Percentiles rank a stretch among this genome's conserved stretches.
These are phyloP conservation scores for Torymus texanus DNA, from an alignment of 2,888 invertebrate species.

Conservation along the genomic window DNA sequence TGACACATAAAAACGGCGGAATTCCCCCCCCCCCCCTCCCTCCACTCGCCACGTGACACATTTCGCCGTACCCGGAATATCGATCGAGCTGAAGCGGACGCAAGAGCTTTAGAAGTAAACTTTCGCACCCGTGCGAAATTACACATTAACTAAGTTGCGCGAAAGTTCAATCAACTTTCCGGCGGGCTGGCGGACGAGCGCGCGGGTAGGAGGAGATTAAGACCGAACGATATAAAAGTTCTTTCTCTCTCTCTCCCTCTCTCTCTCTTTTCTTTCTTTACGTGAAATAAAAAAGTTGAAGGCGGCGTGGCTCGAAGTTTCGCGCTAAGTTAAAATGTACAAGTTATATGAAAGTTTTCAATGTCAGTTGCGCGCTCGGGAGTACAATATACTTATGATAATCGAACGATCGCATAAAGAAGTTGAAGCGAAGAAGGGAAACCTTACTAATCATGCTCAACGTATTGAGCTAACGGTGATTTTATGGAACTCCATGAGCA, in stretches of 20 bases:
- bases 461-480: too few relatives aligned
- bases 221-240: constrained; percentile 18
- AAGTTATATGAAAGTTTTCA: constrained; percentile 30
- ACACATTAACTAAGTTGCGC: constrained; percentile 27
- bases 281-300: background rate
- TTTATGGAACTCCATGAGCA: too few relatives aligned
- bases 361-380: constrained; percentile 14
- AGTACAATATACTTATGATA: constrained; percentile 23
- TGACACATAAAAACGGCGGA: background rate
- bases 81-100: background rate
- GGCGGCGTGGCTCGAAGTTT: background rate
- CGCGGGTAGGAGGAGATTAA: background rate
- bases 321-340: constrained; percentile 1
- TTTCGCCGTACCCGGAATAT: constrained; percentile 9
- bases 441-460: too few relatives aligned
- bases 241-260: background rate
- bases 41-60: constrained; percentile 4
- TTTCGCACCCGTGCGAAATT: background rate
- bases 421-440: background rate
- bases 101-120: background rate
- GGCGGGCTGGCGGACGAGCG: background rate
- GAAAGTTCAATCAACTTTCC: constrained; percentile 24
- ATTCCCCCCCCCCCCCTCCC: constrained; percentile 3
- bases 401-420: constrained; percentile 22
- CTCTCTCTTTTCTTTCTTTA: constrained; percentile 1